These are phyloP conservation scores for Epinephelus moara DNA, from an alignment of 2,113 vertebrate genomes.

Conservation along the genomic window DNA sequence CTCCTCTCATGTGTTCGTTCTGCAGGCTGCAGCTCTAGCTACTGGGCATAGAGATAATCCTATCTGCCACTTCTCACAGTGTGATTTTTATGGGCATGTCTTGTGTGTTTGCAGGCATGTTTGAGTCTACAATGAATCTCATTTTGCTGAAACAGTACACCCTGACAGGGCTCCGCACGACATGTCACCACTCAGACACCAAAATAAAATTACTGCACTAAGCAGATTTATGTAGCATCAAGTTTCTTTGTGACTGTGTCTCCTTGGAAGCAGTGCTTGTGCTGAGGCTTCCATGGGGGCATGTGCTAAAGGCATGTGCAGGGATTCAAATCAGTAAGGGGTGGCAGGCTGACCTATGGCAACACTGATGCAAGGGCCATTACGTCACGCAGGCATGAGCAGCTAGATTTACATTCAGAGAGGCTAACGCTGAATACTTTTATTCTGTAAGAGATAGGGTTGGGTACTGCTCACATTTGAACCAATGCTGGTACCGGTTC, in stretches of 20 bases:
- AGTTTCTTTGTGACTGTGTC: slow-evolving; percentile 62
- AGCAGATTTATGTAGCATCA: slow-evolving; percentile 61
- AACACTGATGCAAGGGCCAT: slow-evolving; percentile 7
- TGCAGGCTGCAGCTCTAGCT: slow-evolving; percentile 21
- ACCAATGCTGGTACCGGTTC: no score
- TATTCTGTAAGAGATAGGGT: no score
- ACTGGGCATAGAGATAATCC: slow-evolving; percentile 28
- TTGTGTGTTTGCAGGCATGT: neutral
- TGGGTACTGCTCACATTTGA: no score
- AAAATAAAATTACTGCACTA: slow-evolving; percentile 60
- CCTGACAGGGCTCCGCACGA: slow-evolving; percentile 13
- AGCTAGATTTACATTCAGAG: slow-evolving; percentile 6
- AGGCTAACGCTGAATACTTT: neutral
- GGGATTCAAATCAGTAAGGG: slow-evolving; percentile 27
- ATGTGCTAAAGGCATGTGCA: slow-evolving; percentile 45
- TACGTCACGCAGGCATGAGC: slow-evolving; percentile 36
- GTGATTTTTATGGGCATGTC: slow-evolving; percentile 25
- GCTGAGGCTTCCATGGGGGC: slow-evolving; percentile 14
- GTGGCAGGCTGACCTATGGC: slow-evolving; percentile 10
- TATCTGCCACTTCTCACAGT: slow-evolving; percentile 32
- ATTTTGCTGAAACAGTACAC: slow-evolving; percentile 26
- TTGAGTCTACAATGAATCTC: slow-evolving; percentile 22
- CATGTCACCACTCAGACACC: slow-evolving; percentile 44
- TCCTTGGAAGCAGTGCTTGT: slow-evolving; percentile 39
- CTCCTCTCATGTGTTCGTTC: slow-evolving; percentile 8